phyloP scores from a whole-genome alignment of 2,113 vertebrate species.

The Myotis davidii region DNA sequence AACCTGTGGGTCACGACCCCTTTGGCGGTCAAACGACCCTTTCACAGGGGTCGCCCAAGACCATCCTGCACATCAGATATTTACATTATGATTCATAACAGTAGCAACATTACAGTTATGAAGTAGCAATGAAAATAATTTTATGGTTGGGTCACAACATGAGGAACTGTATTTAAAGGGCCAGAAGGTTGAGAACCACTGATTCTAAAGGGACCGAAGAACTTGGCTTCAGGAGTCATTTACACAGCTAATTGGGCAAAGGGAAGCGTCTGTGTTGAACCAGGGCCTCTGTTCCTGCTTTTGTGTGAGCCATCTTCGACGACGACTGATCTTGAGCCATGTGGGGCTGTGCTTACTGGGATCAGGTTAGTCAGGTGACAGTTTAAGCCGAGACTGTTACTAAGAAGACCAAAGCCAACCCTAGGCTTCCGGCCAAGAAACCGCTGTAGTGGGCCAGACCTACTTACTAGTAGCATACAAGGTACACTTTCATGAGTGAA shows the following conservation, averaged over 20 bases:
- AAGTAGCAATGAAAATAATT: no score
- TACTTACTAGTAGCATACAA: neutral
- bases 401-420: neutral
- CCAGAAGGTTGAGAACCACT: no score
- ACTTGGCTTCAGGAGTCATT: constrained; percentile 30
- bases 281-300: constrained; percentile 27
- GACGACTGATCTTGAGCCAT: neutral
- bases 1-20: no score
- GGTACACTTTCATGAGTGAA: neutral
- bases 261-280: constrained; percentile 30
- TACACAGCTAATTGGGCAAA: constrained; percentile 2
- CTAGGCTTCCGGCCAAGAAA: neutral
- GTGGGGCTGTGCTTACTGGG: neutral
- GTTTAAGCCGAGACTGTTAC: neutral
- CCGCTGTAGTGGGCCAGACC: neutral
- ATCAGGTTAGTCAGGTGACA: neutral
- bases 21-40: no score
- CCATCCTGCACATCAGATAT: no score
- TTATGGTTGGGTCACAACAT: no score
- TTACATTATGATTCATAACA: no score
- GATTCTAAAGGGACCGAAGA: neutral
- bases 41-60: no score
- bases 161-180: no score
- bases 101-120: no score
- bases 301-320: neutral